Conservation (phyloP, 2,888 invertebrate genomes). For the Apodemia hepburni region DNA sequence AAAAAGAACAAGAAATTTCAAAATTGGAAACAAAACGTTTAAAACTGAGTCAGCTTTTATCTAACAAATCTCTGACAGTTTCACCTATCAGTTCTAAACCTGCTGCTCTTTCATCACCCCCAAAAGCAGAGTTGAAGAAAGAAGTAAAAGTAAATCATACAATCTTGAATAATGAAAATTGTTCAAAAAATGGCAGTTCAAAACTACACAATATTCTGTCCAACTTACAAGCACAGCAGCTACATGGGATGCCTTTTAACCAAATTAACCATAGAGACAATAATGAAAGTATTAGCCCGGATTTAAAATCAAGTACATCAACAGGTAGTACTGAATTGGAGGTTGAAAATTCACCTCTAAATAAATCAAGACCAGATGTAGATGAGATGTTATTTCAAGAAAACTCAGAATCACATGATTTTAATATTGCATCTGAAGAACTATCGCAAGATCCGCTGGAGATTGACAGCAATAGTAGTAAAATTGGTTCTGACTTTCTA, state of each 20-base stretch:
- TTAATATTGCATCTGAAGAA: conserved; percentile 54
- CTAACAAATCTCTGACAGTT: conserved; percentile 61
- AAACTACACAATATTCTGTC: conserved; percentile 71
- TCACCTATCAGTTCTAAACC: conserved; percentile 51
- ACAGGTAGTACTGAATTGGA: conserved; percentile 54
- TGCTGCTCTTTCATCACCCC: conserved; percentile 45
- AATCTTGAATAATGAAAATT: conserved; percentile 64
- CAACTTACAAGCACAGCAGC: conserved; percentile 66
- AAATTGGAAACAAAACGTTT: conserved; percentile 61
- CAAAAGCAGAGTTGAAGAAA: conserved; percentile 50
- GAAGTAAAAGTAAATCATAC: conserved; percentile 53
- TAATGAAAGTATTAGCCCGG: conserved; percentile 44
- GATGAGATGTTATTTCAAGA: conserved; percentile 70
- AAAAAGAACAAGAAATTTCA: conserved; percentile 55
- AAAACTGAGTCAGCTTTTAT: conserved; percentile 66
- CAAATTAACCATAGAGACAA: conserved; percentile 53
- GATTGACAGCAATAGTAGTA: conserved; percentile 43
- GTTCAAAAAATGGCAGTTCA: conserved; percentile 75
- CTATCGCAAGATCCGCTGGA: conserved; percentile 70
- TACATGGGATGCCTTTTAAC: conserved; percentile 54
- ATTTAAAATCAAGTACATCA: conserved; percentile 59
- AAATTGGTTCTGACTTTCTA: conserved; percentile 36
- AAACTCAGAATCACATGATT: conserved; percentile 64
- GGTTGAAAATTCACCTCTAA: conserved; percentile 47
- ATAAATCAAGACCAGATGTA: conserved; percentile 53